phyloP scores from a whole-genome alignment of 2,888 invertebrate species.

The Tipula vernalis region DNA sequence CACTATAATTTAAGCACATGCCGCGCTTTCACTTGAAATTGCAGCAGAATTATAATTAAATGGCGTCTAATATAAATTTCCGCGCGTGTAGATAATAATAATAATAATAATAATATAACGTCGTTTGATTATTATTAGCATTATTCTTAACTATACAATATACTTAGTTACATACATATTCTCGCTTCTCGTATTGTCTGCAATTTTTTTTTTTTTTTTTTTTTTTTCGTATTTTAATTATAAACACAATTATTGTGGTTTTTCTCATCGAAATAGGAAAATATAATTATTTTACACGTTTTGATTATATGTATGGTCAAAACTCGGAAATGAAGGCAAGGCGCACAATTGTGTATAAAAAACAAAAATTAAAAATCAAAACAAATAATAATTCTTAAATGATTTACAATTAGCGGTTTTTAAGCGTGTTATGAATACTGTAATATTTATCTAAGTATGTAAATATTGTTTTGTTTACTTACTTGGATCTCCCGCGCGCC shows the following conservation, averaged over 20 bases:
- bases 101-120: background rate
- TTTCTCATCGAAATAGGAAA: background rate
- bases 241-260: background rate
- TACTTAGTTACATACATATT: background rate
- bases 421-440: background rate
- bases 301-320: background rate
- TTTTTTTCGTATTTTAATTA: background rate
- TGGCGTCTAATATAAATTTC: background rate
- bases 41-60: background rate
- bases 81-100: background rate
- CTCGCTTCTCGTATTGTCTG: background rate
- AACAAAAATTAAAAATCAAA: background rate
- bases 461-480: background rate
- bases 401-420: background rate
- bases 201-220: background rate
- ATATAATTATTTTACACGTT: background rate
- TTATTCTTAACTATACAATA: background rate
- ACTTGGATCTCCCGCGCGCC: background rate
- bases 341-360: background rate
- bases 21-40: conserved; percentile 4
- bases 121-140: background rate
- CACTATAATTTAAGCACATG: background rate
- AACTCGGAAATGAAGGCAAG: background rate
- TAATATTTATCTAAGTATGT: background rate
- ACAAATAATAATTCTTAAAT: background rate